Evolutionary conservation across 2,113 vertebrate genomes (phyloP).

Genomic region (Mormyrus lacerda): DNA sequence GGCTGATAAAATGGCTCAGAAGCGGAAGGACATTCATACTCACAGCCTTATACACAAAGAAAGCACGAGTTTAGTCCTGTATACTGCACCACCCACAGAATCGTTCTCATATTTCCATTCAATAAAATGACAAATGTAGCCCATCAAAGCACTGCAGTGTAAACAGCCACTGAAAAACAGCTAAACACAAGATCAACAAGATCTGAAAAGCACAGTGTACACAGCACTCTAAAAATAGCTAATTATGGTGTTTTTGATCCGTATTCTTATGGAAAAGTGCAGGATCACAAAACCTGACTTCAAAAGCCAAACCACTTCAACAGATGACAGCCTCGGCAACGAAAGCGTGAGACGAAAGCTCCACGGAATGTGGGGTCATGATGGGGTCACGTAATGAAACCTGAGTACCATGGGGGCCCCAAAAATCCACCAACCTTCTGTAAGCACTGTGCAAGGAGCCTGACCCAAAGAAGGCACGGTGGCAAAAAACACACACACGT

Average conservation of each 20-base stretch:
- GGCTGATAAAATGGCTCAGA: not conserved
- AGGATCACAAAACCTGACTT: not conserved
- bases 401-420: not conserved
- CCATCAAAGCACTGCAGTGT: not conserved
- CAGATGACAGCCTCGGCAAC: not conserved
- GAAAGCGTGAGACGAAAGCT: not conserved
- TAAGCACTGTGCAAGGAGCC: not conserved
- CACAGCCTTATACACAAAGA: not conserved
- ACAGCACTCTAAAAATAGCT: not conserved
- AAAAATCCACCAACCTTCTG: not conserved
- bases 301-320: not conserved
- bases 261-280: not conserved
- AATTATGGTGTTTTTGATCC: not conserved
- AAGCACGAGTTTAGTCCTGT: not conserved
- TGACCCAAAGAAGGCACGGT: not conserved
- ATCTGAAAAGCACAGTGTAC: not conserved
- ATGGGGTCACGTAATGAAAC: not conserved
- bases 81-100: not conserved
- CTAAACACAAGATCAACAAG: not conserved
- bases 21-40: not conserved
- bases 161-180: not conserved
- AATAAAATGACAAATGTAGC: not conserved
- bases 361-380: not conserved
- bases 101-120: not conserved
- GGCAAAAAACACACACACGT: not conserved